Percentiles rank a stretch among this genome's conserved stretches.
phyloP scores from a whole-genome alignment of 2,888 invertebrate species.

The Drosophila rubida region DNA sequence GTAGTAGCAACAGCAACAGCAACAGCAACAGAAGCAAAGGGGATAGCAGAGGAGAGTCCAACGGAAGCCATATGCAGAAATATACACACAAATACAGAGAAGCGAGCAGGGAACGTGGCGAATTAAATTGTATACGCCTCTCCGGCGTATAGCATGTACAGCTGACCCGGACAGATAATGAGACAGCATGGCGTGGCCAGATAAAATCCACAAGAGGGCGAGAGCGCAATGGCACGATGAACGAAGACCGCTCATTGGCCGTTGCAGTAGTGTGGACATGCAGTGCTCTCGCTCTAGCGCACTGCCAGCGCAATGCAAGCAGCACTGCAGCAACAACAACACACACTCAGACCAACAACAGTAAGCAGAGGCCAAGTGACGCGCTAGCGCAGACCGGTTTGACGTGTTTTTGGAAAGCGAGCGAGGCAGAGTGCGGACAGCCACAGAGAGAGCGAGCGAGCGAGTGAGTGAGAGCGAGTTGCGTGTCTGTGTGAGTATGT shows the following conservation, averaged over 20 bases:
- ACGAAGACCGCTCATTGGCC: slow-evolving; percentile 38
- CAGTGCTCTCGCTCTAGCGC: slow-evolving; percentile 23
- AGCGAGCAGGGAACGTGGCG: slow-evolving; percentile 51
- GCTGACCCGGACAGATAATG: slow-evolving; percentile 51
- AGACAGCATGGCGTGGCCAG: slow-evolving; percentile 65
- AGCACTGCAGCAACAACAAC: slow-evolving; percentile 5
- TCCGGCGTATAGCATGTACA: slow-evolving; percentile 29
- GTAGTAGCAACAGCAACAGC: slow-evolving; percentile 20
- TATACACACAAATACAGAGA: slow-evolving; percentile 27
- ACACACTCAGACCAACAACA: slow-evolving; percentile 14
- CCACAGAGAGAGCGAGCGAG: slow-evolving; percentile 11
- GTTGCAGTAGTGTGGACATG: background rate
- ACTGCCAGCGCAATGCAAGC: slow-evolving; percentile 20
- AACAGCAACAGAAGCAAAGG: slow-evolving; percentile 14
- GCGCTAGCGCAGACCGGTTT: slow-evolving; percentile 60
- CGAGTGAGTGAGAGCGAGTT: slow-evolving; percentile 10
- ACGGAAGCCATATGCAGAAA: slow-evolving; percentile 82
- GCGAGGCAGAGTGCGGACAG: slow-evolving; percentile 22
- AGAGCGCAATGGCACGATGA: slow-evolving; percentile 55
- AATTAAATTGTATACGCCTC: slow-evolving; percentile 72
- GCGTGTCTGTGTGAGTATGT: slow-evolving; percentile 7
- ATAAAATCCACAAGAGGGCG: slow-evolving; percentile 78
- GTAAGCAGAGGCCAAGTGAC: slow-evolving; percentile 6
- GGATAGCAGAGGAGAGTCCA: slow-evolving; percentile 26
- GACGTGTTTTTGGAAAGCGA: slow-evolving; percentile 47